Base-by-base conservation (phyloP, 2,113 vertebrate genomes). In the cat (Felis catus) region DNA sequence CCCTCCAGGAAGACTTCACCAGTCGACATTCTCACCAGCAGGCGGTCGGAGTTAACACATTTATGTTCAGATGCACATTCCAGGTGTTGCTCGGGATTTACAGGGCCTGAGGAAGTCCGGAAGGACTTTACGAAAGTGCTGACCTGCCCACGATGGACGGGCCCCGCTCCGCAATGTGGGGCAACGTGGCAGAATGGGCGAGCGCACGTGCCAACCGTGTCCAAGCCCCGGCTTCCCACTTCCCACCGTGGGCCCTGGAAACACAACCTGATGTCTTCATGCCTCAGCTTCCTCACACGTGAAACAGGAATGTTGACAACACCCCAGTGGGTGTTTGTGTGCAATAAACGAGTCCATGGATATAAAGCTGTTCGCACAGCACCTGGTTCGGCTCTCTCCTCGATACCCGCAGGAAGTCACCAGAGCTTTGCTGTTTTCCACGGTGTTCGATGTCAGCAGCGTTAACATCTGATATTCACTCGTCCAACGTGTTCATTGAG, bases 81-180 rank as follows among this genome's bases (percentile, higher is more conserved):
- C 63, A 39, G 36, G 53, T n/a, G n/a, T 65, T 41, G 4, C 13
- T 29, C 53, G 4, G 53, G 39, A 12, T 33, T 53, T 63, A 51
- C 29, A 16, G 29, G 8, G n/a, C 36, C 29, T 4, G 36, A 55
- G 51, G 13, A 71, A 18, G 31, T 48, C 23, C 1, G 3, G 4
- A 21, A 74, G 31, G 95, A 36, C n/a, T 94, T 45, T 2, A 1
- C 27, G 73, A 65, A 65, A 74, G 10, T 27, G 48, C 41, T 2
- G 0, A 36, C 31, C 85, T 31, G n/a, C 39, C 33, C 4, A 16
- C 36, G 0, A 0, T 1, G 51, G 61, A 66, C 39, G 3, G 18
- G 13, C 9, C 16, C 23, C n/a, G 2, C 25, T 3, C 23, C 12
- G 3, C 14, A 9, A 29, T 0, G 3, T 31, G 11, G 18, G n/a